A percentile compares a stretch with the other conserved stretches of the same genome.
phyloP scores from a whole-genome alignment of 92 coral and sea anemone genomes.

The Zoanthus sansibaricus region DNA sequence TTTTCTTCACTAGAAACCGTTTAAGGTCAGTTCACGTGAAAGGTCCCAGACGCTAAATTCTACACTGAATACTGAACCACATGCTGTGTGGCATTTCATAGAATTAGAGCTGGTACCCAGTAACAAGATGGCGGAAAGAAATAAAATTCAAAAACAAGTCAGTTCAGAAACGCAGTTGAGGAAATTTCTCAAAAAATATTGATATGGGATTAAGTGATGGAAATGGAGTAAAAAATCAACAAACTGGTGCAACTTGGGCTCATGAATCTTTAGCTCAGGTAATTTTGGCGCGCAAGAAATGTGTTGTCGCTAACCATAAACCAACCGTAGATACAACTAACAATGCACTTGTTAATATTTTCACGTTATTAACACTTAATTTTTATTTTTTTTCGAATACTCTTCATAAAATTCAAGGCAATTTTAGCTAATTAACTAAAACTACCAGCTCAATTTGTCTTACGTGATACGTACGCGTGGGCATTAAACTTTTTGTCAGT shows the following conservation, averaged over 20 bases:
- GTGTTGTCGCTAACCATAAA: background rate
- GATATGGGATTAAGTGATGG: background rate
- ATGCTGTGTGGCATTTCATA: background rate
- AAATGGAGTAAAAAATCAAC: background rate
- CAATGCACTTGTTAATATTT: background rate
- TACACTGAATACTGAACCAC: too few relatives aligned
- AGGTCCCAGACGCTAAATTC: too few relatives aligned
- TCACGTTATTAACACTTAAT: background rate
- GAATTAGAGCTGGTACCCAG: background rate
- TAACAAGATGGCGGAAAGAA: slow-evolving; percentile 7
- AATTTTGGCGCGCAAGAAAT: background rate
- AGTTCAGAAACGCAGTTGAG: background rate
- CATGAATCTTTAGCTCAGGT: slow-evolving; percentile 10
- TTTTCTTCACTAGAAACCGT: too few relatives aligned
- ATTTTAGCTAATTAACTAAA: background rate
- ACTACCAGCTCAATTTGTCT: background rate
- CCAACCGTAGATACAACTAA: background rate
- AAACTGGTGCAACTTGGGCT: slow-evolving; percentile 3
- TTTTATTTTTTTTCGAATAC: background rate
- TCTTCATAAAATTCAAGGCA: background rate
- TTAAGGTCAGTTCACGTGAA: too few relatives aligned
- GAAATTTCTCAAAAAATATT: background rate
- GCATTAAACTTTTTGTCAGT: too few relatives aligned
- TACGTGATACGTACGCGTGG: background rate
- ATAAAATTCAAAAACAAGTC: background rate